Evolutionary conservation across 2,888 invertebrate genomes (phyloP), one percentile per base, ranked within the genome.

Genomic region (Lymantria dispar): DNA sequence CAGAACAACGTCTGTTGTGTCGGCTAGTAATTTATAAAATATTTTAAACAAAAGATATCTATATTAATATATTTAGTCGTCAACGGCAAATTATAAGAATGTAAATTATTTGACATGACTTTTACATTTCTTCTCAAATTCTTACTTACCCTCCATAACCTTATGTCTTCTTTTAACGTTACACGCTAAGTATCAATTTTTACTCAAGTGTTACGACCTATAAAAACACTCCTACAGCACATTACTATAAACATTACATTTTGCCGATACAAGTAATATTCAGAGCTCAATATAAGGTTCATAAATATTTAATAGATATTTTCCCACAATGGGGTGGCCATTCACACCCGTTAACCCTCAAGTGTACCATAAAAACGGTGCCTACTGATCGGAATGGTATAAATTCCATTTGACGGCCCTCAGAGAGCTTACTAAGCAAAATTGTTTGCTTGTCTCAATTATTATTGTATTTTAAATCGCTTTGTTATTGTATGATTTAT

Each of bases 291-390:
- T 79, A 79, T 75, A 77, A 75, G 58, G 69, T 72, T 83, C 82
- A 88, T 90, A 90, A 88, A 90, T 90, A 89, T 89, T 90, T 84
- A 87, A 89, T 85, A 85, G 84, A 83, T 76, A 85, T 88, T 83
- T 90, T 90, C 87, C 87, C 89, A 89, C 88, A 89, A 89, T 86
- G 82, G 88, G 87, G 87, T 84, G 82, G 86, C 84, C 74, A 85
- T 88, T 88, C 83, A 78, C 87, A 88, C 87, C 86, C 80, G 81
- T 73, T 79, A 85, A 82, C 84, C 85, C 87, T 83, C 87, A 64
- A 76, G 85, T 78, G 88, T 69, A 70, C 70, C 61, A 80, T 87
- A 85, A 86, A 81, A 76, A 72, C 62, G 71, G 73, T 78, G 10
- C 33, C 33, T 33, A 78, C 77, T 83, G 87, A 88, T 89, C 83